A percentile compares a stretch with the other conserved stretches of the same genome.
phyloP scores from a whole-genome alignment of 2,113 vertebrate species.

The Aptenodytes forsteri region DNA sequence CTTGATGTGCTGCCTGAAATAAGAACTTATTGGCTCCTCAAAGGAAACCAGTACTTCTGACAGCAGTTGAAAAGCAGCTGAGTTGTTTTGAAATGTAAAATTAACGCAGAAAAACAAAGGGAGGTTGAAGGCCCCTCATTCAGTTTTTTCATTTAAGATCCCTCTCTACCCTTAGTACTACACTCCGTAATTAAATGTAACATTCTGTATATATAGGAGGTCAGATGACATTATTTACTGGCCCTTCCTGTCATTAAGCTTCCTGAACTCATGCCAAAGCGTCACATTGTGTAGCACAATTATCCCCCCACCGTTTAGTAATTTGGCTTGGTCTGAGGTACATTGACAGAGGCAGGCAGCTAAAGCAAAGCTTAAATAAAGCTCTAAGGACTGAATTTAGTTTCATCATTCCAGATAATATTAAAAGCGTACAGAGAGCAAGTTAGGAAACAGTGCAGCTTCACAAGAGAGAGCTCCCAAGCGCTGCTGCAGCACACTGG shows the following conservation, averaged over 20 bases:
- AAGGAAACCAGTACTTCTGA: conserved; percentile 15
- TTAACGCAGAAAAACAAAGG: not conserved
- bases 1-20: not conserved
- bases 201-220: not conserved
- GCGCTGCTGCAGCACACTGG: not conserved
- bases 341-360: not conserved
- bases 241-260: not conserved
- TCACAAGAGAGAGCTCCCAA: not conserved
- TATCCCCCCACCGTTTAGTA: not conserved
- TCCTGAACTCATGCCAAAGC: not conserved
- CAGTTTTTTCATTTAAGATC: not conserved
- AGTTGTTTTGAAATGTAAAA: conserved; percentile 40
- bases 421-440: not conserved
- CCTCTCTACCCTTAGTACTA: not conserved
- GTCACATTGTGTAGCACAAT: not conserved
- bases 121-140: not conserved
- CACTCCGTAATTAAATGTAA: not conserved
- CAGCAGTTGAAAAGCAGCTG: not conserved
- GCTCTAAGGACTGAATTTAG: not conserved
- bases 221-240: not conserved
- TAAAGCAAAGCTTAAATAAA: not conserved
- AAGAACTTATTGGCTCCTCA: not conserved
- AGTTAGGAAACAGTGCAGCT: not conserved
- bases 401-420: not conserved
- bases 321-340: not conserved